A percentile compares a stretch with the other conserved stretches of the same genome.
These are phyloP conservation scores for Nansenia antarctica DNA, from an alignment of 2,113 vertebrate species.

Conservation along the genomic window DNA sequence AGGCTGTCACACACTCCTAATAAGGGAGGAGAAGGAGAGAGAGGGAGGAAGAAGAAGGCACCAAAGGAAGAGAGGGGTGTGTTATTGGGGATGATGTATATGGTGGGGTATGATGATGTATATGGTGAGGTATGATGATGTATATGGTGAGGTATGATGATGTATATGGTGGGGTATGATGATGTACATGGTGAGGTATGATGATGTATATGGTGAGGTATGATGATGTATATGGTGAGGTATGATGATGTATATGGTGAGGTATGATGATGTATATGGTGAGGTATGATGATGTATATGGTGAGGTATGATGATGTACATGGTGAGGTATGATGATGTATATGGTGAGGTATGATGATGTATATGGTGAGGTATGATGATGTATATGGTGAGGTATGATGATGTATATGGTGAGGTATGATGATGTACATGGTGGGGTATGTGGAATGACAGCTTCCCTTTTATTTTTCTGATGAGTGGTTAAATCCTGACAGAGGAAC, in stretches of 20 bases:
- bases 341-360: constrained; percentile 68
- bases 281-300: constrained; percentile 68
- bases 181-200: constrained; percentile 67
- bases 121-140: constrained; percentile 68
- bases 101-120: constrained; percentile 68
- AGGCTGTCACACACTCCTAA: constrained; percentile 7
- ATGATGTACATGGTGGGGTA: constrained; percentile 67
- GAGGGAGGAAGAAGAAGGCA: neutral
- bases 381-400: constrained; percentile 66
- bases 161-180: constrained; percentile 66
- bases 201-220: constrained; percentile 68
- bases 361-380: constrained; percentile 66
- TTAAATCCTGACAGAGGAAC: constrained; percentile 72
- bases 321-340: constrained; percentile 68
- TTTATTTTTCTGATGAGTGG: constrained; percentile 73
- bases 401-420: constrained; percentile 67
- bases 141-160: constrained; percentile 66
- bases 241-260: constrained; percentile 68
- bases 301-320: constrained; percentile 69
- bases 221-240: constrained; percentile 68
- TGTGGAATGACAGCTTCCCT: constrained; percentile 68
- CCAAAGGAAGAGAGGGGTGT: constrained; percentile 59
- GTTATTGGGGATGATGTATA: constrained; percentile 71
- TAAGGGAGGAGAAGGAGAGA: neutral
- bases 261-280: constrained; percentile 69